These are phyloP conservation scores for Poeciliopsis prolifica DNA, from an alignment of 2,113 vertebrate genomes.

Conservation along the genomic window DNA sequence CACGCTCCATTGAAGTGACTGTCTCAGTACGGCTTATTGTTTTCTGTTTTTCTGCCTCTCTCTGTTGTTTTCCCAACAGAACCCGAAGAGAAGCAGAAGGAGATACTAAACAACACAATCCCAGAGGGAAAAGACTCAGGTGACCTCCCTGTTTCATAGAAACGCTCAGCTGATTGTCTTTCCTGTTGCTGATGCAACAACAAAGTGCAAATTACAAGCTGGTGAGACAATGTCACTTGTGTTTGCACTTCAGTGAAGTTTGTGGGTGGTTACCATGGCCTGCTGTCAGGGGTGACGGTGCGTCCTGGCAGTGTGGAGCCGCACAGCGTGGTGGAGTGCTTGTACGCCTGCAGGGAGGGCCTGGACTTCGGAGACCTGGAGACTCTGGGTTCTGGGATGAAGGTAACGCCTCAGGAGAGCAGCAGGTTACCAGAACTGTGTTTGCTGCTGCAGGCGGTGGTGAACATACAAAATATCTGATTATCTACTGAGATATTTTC, in stretches of 20 bases:
- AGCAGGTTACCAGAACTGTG: neutral
- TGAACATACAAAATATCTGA: neutral
- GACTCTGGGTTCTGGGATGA: constrained; percentile 98
- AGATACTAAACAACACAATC: constrained; percentile 75
- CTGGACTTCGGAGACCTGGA: constrained; percentile 98
- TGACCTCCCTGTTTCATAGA: constrained; percentile 51
- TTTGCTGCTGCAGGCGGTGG: neutral
- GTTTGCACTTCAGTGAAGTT: constrained; percentile 77
- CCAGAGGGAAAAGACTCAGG: constrained; percentile 73
- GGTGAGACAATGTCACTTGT: neutral
- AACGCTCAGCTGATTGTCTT: constrained; percentile 22
- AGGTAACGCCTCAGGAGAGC: constrained; percentile 79
- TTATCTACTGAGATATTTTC: neutral
- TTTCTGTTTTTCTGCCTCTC: constrained; percentile 23
- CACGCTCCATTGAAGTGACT: neutral
- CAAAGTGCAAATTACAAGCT: constrained; percentile 4
- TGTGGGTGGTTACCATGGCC: constrained; percentile 92
- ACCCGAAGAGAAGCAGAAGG: constrained; percentile 73
- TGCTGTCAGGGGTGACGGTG: constrained; percentile 95
- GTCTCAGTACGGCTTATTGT: constrained; percentile 13
- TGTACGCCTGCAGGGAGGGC: constrained; percentile 97
- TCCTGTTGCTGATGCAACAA: neutral
- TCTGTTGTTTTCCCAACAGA: constrained; percentile 55
- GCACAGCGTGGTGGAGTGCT: constrained; percentile 97
- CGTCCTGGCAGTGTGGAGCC: constrained; percentile 95